phyloP scores from a whole-genome alignment of 1,140 invertebrate species.

The Ctenoplectra terminalis region DNA sequence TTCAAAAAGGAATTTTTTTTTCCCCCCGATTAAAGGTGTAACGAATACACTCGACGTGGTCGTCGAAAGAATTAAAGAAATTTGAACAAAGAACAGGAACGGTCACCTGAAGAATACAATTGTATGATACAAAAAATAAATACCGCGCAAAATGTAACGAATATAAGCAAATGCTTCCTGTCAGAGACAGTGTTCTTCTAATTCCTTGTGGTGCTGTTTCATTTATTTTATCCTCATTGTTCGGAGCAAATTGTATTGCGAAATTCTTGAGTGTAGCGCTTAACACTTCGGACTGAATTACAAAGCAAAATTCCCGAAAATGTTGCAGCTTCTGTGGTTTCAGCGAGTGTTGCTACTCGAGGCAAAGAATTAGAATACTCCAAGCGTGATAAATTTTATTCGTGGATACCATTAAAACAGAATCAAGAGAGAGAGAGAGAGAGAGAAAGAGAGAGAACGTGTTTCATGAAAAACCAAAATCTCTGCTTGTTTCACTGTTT shows the following conservation, averaged over 20 bases:
- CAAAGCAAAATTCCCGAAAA: conserved; percentile 51
- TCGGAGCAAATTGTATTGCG: conserved; percentile 55
- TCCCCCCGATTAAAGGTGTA: too few species aligned
- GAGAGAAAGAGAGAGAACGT: too few species aligned
- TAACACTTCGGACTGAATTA: conserved; percentile 57
- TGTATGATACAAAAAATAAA: too few species aligned
- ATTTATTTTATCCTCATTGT: conserved; percentile 49
- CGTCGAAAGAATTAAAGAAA: too few species aligned
- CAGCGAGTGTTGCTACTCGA: not conserved
- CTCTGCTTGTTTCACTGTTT: not conserved
- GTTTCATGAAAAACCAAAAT: not conserved
- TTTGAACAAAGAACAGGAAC: too few species aligned
- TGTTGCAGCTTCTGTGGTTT: conserved; percentile 12
- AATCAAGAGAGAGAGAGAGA: too few species aligned
- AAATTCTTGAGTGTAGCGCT: conserved; percentile 39
- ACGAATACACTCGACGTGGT: too few species aligned
- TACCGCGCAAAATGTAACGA: conserved; percentile 61
- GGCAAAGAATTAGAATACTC: conserved; percentile 21
- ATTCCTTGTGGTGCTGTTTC: conserved; percentile 24
- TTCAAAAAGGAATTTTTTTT: too few species aligned
- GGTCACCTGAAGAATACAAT: too few species aligned
- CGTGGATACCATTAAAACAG: not conserved
- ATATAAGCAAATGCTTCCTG: conserved; percentile 59
- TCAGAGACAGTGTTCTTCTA: conserved; percentile 24
- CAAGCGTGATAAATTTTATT: conserved; percentile 20